phyloP scores from a whole-genome alignment of 1,140 invertebrate species.

The Bombus sibiricus region DNA sequence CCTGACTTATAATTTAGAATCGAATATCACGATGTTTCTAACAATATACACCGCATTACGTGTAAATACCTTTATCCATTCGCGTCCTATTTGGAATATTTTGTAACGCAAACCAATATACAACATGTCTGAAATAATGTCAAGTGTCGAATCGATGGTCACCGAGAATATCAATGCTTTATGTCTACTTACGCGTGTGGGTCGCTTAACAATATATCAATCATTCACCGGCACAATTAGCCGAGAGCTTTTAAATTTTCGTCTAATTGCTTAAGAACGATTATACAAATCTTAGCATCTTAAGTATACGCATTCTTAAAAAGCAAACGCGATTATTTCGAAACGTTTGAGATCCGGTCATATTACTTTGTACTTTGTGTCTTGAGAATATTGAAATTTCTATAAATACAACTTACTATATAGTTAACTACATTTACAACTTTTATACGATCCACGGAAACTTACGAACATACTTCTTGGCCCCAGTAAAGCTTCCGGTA shows the following conservation, averaged over 20 bases:
- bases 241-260: background rate
- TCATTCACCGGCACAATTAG: background rate
- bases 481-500: conserved; percentile 64
- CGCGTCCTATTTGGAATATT: background rate
- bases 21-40: no score
- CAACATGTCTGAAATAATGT: conserved; percentile 19
- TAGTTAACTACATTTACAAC: conserved; percentile 33
- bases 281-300: conserved; percentile 28
- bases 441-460: conserved; percentile 32
- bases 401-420: conserved; percentile 62
- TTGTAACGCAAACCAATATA: background rate
- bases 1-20: background rate
- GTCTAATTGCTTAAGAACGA: conserved; percentile 16
- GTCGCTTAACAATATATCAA: background rate
- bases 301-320: conserved; percentile 36
- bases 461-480: conserved; percentile 62
- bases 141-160: background rate
- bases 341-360: conserved; percentile 77
- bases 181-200: background rate
- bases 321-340: conserved; percentile 51
- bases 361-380: conserved; percentile 77
- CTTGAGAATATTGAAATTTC: conserved; percentile 69
- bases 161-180: background rate
- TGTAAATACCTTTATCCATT: background rate
- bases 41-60: background rate